A percentile compares a stretch with the other conserved stretches of the same genome.
phyloP scores from a whole-genome alignment of 2,797 vertebrate species.

The Aratinga solstitialis region DNA sequence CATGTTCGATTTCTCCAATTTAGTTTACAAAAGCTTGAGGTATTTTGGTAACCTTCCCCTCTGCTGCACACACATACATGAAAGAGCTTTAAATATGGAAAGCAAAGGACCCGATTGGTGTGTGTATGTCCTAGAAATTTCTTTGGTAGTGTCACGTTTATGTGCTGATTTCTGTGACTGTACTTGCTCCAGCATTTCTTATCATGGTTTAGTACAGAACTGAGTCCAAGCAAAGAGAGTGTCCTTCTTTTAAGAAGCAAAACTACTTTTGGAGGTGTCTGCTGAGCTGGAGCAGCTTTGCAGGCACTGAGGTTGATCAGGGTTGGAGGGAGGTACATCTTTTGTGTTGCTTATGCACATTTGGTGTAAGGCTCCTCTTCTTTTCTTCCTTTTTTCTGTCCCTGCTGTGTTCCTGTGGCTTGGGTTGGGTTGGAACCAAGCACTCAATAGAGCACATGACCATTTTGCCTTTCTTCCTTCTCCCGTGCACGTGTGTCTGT shows the following conservation, averaged over 20 bases:
- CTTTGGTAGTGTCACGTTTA: not conserved
- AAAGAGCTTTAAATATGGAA: slow-evolving; percentile 51
- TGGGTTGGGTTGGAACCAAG: not conserved
- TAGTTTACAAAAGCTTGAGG: not conserved
- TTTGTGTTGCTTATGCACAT: slow-evolving; percentile 2
- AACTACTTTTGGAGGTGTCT: not conserved
- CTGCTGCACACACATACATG: not conserved
- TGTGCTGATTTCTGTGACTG: not conserved
- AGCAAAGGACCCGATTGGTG: not conserved
- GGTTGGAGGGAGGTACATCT: slow-evolving; percentile 27
- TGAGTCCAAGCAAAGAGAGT: not conserved
- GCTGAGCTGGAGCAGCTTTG: not conserved
- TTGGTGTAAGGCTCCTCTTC: slow-evolving; percentile 11
- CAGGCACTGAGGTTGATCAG: slow-evolving; percentile 35
- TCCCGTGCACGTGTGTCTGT: not conserved
- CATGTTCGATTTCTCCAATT: not conserved
- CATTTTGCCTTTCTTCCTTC: not conserved
- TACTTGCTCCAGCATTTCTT: not conserved
- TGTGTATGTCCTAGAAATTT: not conserved
- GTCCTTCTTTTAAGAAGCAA: not conserved
- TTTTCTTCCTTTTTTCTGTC: not conserved
- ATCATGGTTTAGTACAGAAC: not conserved
- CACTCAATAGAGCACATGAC: not conserved
- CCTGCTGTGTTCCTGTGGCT: not conserved
- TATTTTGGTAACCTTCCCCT: not conserved